Evolutionary conservation across 1,140 invertebrate species (phyloP).

Genomic region (Acyrthosiphon pisum): DNA sequence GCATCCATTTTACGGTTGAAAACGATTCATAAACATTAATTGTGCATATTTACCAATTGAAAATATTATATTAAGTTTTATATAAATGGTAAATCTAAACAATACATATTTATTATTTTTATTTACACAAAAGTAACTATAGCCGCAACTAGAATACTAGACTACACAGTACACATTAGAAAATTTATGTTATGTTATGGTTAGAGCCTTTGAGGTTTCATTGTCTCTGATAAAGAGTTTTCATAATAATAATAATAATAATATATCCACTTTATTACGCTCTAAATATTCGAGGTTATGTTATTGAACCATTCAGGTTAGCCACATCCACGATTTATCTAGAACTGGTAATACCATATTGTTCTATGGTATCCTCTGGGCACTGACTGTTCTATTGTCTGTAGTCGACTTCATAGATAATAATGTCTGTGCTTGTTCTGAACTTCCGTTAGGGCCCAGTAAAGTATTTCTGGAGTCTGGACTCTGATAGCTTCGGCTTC

Average conservation of each 20-base stretch:
- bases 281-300: constrained; percentile 21
- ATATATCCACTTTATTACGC: background rate
- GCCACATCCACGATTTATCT: background rate
- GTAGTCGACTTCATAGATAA: too few species aligned
- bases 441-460: too few species aligned
- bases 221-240: constrained; percentile 11
- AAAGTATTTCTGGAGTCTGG: too few species aligned
- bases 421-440: too few species aligned
- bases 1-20: constrained; percentile 10
- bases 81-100: background rate
- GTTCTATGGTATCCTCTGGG: too few species aligned
- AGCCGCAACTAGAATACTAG: background rate
- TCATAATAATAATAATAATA: background rate
- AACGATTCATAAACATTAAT: background rate
- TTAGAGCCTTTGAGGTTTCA: background rate
- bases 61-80: background rate
- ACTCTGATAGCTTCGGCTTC: too few species aligned
- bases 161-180: background rate
- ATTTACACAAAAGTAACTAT: background rate
- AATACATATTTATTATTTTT: background rate
- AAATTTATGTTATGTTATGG: background rate
- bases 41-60: background rate
- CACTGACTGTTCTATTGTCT: too few species aligned
- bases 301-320: background rate
- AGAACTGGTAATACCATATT: too few species aligned